Evolutionary conservation across 2,113 vertebrate species (phyloP), one percentile per base, ranked within the genome.

Genomic region (Coryphaenoides rupestris): DNA sequence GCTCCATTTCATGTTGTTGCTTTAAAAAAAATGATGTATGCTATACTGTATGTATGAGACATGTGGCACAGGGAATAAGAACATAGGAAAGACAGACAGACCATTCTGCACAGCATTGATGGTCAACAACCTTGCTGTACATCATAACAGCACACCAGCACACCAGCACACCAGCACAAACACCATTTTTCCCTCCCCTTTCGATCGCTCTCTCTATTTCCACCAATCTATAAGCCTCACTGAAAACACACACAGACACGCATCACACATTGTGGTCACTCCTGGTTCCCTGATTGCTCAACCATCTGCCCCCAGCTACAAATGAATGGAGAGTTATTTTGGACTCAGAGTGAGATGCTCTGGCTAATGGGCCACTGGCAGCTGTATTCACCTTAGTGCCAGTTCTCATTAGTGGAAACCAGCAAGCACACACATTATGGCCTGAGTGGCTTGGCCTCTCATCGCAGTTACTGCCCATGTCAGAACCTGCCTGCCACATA

Each of bases 281-380:
- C 45, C 49, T 45, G 53, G 63, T 66, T 64, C 56, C 54, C 33
- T 50, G 68, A 55, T 52, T 60, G 70, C 45, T 64, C 59, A 58
- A 60, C 76, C 77, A 78, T 80, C 79, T 77, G 76, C 72, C 69
- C 46, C 24, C 49, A 57, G 67, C 60, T 72, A 60, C 73, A 78
- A 80, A 79, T 67, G 65, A 67, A 67, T 24, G 60, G 68, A 54
- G 70, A 73, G 71, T 71, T 80, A 66, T 76, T 60, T 78, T 78
- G 83, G 78, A 85, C 76, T 71, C 69, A 57, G 70, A 81, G 77
- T 66, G 73, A 72, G 73, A 79, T 74, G 74, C 66, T 63, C 55
- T 33, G 55, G 65, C 68, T 80, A 75, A 78, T 81, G 74, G 68
- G 26, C 22, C 60, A 26, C 58, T 83, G 76, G 78, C 75, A 55